Evolutionary conservation across 2,888 invertebrate species (phyloP).

Genomic region (Tyria jacobaeae): DNA sequence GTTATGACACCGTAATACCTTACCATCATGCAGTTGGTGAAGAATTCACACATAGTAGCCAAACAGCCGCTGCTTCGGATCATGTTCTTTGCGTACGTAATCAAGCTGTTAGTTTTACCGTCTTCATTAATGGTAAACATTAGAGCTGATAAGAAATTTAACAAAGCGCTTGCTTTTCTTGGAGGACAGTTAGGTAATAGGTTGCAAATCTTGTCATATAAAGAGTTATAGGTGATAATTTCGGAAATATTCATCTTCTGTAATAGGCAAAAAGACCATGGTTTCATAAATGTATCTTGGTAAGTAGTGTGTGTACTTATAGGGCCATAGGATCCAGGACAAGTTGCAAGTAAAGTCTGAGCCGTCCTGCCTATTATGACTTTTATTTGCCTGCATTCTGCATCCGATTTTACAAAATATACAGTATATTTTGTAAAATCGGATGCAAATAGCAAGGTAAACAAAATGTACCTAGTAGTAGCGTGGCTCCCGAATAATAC

Average conservation of each 20-base stretch:
- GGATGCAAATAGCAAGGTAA: too few species aligned
- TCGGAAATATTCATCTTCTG: conserved; percentile 58
- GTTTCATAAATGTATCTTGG: background rate
- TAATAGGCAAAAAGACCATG: conserved; percentile 31
- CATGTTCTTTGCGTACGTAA: conserved; percentile 65
- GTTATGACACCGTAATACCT: conserved; percentile 21
- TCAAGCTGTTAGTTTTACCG: conserved; percentile 49
- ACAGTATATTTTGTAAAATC: too few species aligned
- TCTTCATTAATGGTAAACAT: conserved; percentile 57
- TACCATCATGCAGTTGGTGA: conserved; percentile 71
- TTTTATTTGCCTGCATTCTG: too few species aligned
- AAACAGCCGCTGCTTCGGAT: conserved; percentile 74
- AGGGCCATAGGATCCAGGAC: too few species aligned
- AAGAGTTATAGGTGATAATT: conserved; percentile 59
- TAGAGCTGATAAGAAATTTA: conserved; percentile 70
- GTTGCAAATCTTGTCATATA: conserved; percentile 66
- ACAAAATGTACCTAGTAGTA: too few species aligned
- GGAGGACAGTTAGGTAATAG: conserved; percentile 59
- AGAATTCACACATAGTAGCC: conserved; percentile 65
- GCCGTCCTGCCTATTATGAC: too few species aligned
- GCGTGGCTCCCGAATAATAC: too few species aligned
- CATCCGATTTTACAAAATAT: too few species aligned
- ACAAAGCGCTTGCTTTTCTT: conserved; percentile 55
- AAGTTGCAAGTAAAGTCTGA: too few species aligned
- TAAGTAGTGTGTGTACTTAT: too few species aligned